A percentile compares a stretch with the other conserved stretches of the same genome.
Conservation (phyloP, 2,888 invertebrate genomes). For the Lasioglossum leucozonium region DNA sequence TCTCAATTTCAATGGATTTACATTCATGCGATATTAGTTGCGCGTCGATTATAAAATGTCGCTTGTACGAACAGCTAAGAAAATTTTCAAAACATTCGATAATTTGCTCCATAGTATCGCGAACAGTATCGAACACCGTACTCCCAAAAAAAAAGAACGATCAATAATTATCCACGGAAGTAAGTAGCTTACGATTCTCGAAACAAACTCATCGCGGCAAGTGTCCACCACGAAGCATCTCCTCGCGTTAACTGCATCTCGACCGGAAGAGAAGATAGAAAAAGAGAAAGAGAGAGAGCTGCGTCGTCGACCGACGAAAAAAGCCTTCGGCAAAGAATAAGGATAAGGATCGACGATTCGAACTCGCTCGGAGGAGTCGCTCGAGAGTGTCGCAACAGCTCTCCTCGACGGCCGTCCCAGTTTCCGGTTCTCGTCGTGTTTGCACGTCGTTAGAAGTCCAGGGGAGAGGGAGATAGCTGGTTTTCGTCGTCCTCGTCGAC, state of each 20-base stretch:
- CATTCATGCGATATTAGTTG: neutral
- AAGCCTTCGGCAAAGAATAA: neutral
- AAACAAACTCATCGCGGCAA: neutral
- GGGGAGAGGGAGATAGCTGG: neutral
- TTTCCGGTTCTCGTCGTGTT: conserved; percentile 38
- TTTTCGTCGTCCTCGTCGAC: neutral
- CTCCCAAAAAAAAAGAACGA: neutral
- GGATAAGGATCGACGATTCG: neutral
- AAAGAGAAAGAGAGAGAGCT: neutral
- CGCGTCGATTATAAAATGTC: neutral
- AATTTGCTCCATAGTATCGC: neutral
- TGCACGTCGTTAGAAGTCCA: conserved; percentile 55
- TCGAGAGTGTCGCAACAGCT: conserved; percentile 11
- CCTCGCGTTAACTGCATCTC: neutral
- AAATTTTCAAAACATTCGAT: neutral
- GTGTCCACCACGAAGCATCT: neutral
- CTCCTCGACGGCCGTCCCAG: conserved; percentile 19
- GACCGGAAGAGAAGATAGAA: neutral
- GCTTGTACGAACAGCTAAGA: neutral
- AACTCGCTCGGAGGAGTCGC: conserved; percentile 1
- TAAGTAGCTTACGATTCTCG: neutral
- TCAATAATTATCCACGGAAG: neutral
- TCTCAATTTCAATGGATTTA: neutral
- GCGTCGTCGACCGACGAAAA: neutral
- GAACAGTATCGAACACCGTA: neutral